Evolutionary conservation across 1,140 invertebrate species (phyloP).

Genomic region (Ridgeia piscesae): DNA sequence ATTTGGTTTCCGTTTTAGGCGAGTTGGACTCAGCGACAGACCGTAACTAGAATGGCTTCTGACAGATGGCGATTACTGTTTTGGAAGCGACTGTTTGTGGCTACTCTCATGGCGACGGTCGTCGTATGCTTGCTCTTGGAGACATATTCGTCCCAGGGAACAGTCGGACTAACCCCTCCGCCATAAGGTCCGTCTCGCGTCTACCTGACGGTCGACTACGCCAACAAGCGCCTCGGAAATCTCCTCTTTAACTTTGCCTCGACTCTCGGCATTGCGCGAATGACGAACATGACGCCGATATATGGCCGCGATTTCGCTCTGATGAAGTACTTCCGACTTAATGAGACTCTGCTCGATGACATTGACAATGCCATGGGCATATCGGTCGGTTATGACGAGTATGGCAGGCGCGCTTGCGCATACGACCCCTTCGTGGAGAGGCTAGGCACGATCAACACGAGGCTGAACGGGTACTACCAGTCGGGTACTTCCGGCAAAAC

Average conservation of each 20-base stretch:
- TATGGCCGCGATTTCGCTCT: background rate
- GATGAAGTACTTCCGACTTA: background rate
- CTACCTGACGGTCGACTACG: conserved; percentile 19
- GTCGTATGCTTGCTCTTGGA: background rate
- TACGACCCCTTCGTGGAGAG: conserved; percentile 16
- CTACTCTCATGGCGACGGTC: background rate
- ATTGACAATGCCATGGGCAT: background rate
- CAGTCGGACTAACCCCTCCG: background rate
- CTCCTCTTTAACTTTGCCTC: conserved; percentile 28
- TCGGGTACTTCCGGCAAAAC: conserved; percentile 13
- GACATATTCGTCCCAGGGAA: background rate
- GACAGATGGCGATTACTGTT: background rate
- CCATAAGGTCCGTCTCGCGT: background rate
- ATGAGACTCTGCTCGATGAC: background rate
- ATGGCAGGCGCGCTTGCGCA: conserved; percentile 15
- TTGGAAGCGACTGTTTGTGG: background rate
- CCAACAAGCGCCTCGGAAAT: conserved; percentile 28
- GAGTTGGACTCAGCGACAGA: background rate
- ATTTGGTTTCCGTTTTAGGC: background rate
- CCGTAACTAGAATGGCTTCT: background rate
- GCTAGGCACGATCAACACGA: conserved; percentile 4
- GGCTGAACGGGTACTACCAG: conserved; percentile 20
- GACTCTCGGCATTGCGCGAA: conserved; percentile 16
- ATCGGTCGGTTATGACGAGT: conserved; percentile 12
- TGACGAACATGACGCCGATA: conserved; percentile 15